Percentiles rank a stretch among this genome's conserved stretches.
Conservation (phyloP, 2,888 invertebrate species). For the Eupithecia subumbrata region DNA sequence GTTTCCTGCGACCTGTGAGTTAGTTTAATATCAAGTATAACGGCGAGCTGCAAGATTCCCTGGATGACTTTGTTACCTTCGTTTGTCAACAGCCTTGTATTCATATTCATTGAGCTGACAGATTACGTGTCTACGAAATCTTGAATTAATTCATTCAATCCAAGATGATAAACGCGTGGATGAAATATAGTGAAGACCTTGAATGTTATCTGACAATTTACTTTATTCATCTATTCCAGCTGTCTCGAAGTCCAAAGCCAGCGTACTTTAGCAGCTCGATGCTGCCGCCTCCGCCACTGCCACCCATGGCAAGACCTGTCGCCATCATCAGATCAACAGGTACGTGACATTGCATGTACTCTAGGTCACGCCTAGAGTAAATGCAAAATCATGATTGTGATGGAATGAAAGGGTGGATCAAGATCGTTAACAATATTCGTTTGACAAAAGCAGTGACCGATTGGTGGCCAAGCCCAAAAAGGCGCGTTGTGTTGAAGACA, state of each 20-base stretch:
- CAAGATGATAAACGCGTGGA: too few species aligned
- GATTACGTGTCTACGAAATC: too few species aligned
- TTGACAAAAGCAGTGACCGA: too few species aligned
- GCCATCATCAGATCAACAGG: slow-evolving; percentile 97
- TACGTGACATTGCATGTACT: slow-evolving; percentile 44
- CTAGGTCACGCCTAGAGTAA: too few species aligned
- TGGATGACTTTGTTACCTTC: slow-evolving; percentile 98
- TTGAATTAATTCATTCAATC: too few species aligned
- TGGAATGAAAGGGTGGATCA: not conserved
- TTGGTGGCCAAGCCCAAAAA: too few species aligned
- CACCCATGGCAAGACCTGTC: slow-evolving; percentile 98
- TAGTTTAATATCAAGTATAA: too few species aligned
- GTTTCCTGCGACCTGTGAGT: not conserved
- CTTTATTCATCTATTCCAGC: slow-evolving; percentile 63
- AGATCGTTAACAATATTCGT: not conserved
- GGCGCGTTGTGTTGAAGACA: too few species aligned
- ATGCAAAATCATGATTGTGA: not conserved
- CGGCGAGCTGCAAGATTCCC: slow-evolving; percentile 86
- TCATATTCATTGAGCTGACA: too few species aligned
- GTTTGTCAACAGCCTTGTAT: too few species aligned
- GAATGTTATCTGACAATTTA: not conserved
- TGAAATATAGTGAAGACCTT: not conserved
- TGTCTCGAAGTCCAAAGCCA: slow-evolving; percentile 88
- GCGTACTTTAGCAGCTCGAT: slow-evolving; percentile 96
- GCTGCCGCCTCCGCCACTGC: slow-evolving; percentile 97